A percentile compares a stretch with the other conserved stretches of the same genome.
phyloP scores from a whole-genome alignment of 2,888 invertebrate genomes.

The Chymomyza fuscimana region DNA sequence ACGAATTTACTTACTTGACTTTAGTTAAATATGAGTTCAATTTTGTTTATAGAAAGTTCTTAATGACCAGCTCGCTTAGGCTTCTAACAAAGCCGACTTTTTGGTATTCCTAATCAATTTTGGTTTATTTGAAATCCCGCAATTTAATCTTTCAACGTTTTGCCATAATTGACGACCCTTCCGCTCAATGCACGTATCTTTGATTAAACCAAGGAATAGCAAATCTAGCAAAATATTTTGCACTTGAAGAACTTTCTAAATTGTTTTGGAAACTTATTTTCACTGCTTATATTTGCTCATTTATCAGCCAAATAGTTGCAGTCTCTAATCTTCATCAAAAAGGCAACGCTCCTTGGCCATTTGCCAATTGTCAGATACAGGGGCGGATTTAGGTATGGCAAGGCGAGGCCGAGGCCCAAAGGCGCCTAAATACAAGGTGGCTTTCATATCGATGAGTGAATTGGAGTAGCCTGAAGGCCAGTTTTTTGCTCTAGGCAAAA shows the following conservation, averaged over 20 bases:
- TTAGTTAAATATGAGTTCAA: not conserved
- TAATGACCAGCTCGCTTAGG: not conserved
- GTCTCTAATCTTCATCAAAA: conserved; percentile 60
- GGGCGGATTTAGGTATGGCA: too few species aligned
- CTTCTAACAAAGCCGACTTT: not conserved
- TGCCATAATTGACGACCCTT: not conserved
- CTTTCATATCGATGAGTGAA: too few species aligned
- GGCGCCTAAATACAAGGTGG: too few species aligned
- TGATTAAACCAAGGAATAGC: not conserved
- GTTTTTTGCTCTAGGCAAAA: too few species aligned
- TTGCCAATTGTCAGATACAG: too few species aligned
- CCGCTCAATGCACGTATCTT: conserved; percentile 10
- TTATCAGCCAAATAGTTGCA: conserved; percentile 51
- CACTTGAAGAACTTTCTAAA: conserved; percentile 16
- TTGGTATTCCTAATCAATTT: not conserved
- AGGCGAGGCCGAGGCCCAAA: too few species aligned
- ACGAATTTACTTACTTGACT: not conserved
- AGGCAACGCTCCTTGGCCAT: not conserved
- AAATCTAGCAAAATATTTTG: conserved; percentile 12
- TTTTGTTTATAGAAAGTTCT: not conserved
- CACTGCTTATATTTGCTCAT: conserved; percentile 46
- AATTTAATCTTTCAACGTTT: not conserved
- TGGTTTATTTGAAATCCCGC: not conserved
- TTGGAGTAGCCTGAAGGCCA: too few species aligned
- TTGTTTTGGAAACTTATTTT: conserved; percentile 21